phyloP scores from a whole-genome alignment of 2,888 invertebrate species.

The Plemyria rubiginata region DNA sequence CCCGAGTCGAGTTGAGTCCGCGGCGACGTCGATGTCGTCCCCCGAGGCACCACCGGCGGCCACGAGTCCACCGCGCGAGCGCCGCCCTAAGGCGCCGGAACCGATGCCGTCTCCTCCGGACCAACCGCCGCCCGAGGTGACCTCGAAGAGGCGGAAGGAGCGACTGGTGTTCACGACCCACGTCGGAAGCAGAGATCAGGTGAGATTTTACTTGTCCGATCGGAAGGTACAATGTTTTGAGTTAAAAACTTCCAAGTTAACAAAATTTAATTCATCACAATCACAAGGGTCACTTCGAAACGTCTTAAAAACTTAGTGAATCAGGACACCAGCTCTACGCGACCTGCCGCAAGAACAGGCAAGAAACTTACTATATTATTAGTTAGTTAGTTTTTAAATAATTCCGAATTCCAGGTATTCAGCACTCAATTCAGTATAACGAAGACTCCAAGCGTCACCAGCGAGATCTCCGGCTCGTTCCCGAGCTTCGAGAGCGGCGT shows the following conservation, averaged over 20 bases:
- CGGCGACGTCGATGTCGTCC: background rate
- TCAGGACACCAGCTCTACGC: too few relatives aligned
- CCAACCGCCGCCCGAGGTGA: slow-evolving; percentile 34
- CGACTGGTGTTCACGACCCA: slow-evolving; percentile 88
- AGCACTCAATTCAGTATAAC: slow-evolving; percentile 87
- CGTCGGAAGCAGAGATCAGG: slow-evolving; percentile 88
- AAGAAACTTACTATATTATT: too few relatives aligned
- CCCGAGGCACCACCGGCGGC: slow-evolving; percentile 3
- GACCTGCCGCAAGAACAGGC: too few relatives aligned
- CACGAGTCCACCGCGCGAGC: slow-evolving; percentile 19
- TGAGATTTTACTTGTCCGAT: background rate
- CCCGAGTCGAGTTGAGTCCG: slow-evolving; percentile 14
- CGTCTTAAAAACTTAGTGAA: too few relatives aligned
- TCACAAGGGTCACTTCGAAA: too few relatives aligned
- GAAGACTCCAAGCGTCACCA: slow-evolving; percentile 86
- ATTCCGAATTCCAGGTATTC: slow-evolving; percentile 72
- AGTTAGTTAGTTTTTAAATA: background rate
- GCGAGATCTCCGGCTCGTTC: slow-evolving; percentile 84
- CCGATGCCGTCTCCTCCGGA: slow-evolving; percentile 21
- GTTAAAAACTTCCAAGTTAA: too few relatives aligned
- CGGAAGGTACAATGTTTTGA: background rate
- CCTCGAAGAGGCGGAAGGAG: slow-evolving; percentile 58
- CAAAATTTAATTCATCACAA: too few relatives aligned
- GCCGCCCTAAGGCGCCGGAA: slow-evolving; percentile 12
- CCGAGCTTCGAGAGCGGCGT: slow-evolving; percentile 83